Conservation (phyloP, 2,797 vertebrate species). For the Urocyon cinereoargenteus region DNA sequence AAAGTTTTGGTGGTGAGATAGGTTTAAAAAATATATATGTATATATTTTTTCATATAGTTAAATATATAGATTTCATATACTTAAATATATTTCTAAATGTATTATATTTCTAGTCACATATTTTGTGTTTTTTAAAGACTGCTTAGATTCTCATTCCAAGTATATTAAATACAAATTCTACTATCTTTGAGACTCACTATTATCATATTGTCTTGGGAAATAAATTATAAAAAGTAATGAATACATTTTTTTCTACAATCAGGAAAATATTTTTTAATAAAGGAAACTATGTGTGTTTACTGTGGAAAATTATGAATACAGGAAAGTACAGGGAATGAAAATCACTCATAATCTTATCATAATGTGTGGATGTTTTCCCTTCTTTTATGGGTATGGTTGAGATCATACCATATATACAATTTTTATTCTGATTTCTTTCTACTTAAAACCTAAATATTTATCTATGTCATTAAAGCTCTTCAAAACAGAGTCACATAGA, state of each 20-base stretch:
- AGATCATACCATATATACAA: background rate
- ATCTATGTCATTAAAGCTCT: background rate
- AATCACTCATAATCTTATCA: constrained; percentile 15
- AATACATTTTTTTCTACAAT: background rate
- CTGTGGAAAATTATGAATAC: background rate
- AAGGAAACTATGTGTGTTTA: background rate
- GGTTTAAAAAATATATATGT: background rate
- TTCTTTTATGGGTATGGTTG: background rate
- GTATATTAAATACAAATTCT: background rate
- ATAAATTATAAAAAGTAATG: background rate
- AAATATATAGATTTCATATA: background rate
- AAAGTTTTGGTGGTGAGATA: constrained; percentile 22
- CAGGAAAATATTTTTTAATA: constrained; percentile 26
- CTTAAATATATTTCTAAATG: background rate
- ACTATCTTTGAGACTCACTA: background rate
- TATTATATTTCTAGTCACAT: background rate
- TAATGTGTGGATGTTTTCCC: background rate
- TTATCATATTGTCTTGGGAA: background rate
- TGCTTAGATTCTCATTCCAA: constrained; percentile 1
- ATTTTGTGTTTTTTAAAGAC: background rate
- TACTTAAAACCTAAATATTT: constrained; percentile 39
- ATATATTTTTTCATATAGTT: background rate
- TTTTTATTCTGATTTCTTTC: constrained; percentile 40
- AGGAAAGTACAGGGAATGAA: background rate
- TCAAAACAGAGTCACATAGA: background rate